Evolutionary conservation across 2,113 vertebrate genomes (phyloP).

Genomic region (Cygnus atratus): DNA sequence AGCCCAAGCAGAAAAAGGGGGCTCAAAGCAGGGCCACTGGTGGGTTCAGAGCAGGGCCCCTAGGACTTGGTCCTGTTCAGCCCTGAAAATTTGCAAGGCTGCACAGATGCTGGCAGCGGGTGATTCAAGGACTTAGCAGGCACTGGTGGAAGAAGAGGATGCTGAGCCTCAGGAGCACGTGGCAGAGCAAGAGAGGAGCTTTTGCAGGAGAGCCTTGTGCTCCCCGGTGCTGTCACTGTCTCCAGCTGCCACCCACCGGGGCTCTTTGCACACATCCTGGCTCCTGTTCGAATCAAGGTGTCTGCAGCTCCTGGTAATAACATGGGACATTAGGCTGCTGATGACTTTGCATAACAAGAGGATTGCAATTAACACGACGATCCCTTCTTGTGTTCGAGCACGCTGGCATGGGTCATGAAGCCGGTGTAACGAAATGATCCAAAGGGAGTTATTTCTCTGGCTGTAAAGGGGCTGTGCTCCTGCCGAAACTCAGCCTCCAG

Average conservation of each 20-base stretch:
- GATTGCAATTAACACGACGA: slow-evolving; percentile 48
- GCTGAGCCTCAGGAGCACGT: background rate
- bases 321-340: slow-evolving; percentile 66
- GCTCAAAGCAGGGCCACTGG: background rate
- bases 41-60: background rate
- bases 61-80: background rate
- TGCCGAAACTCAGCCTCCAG: background rate
- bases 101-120: background rate
- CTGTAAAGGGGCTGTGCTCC: background rate
- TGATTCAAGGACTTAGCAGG: background rate
- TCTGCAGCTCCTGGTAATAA: slow-evolving; percentile 48
- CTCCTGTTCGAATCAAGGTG: background rate
- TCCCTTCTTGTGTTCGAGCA: slow-evolving; percentile 28
- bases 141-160: background rate
- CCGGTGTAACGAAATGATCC: background rate
- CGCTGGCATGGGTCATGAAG: slow-evolving; percentile 33
- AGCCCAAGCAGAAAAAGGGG: background rate
- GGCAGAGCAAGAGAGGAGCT: background rate
- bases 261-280: background rate
- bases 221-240: background rate
- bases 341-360: slow-evolving; percentile 60
- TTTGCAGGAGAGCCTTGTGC: background rate
- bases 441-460: background rate
- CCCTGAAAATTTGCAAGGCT: background rate
- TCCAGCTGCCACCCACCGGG: rapidly evolving